These are phyloP conservation scores for Melanargia galathea DNA, from an alignment of 2,888 invertebrate genomes.

Conservation along the genomic window DNA sequence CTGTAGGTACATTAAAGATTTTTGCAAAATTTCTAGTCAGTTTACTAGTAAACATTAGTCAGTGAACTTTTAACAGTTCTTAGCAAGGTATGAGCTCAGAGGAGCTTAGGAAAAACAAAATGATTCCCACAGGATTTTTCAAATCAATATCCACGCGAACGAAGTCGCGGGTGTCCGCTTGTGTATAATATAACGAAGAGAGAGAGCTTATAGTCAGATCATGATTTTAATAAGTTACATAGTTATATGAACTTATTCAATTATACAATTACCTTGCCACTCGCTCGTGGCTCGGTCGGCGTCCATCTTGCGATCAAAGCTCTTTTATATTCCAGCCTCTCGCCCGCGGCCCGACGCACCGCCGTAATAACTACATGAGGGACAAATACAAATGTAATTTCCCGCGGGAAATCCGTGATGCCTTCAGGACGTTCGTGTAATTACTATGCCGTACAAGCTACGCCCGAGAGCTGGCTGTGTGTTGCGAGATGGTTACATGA, in stretches of 20 bases:
- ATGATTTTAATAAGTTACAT: background rate
- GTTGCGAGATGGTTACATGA: slow-evolving; percentile 7
- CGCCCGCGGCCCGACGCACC: slow-evolving; percentile 46
- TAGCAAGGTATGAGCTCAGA: too few species aligned
- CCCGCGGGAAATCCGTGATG: slow-evolving; percentile 41
- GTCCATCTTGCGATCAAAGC: slow-evolving; percentile 26
- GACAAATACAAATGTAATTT: slow-evolving; percentile 47
- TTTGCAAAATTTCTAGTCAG: too few species aligned
- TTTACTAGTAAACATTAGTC: too few species aligned
- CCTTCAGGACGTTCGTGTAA: slow-evolving; percentile 40
- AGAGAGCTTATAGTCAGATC: too few species aligned
- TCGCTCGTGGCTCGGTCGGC: background rate
- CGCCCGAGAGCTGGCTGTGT: background rate
- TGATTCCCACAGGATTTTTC: too few species aligned
- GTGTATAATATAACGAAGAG: too few species aligned
- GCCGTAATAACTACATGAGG: slow-evolving; percentile 51
- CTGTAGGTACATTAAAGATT: too few species aligned
- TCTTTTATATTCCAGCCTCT: slow-evolving; percentile 38
- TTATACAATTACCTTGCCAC: background rate
- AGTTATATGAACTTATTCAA: background rate
- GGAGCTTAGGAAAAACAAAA: too few species aligned
- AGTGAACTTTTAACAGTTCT: too few species aligned
- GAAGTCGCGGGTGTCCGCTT: too few species aligned
- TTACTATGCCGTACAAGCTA: slow-evolving; percentile 40
- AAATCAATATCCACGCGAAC: too few species aligned